Evolutionary conservation across 2,888 invertebrate genomes (phyloP).

Genomic region (Melieria crassipennis): DNA sequence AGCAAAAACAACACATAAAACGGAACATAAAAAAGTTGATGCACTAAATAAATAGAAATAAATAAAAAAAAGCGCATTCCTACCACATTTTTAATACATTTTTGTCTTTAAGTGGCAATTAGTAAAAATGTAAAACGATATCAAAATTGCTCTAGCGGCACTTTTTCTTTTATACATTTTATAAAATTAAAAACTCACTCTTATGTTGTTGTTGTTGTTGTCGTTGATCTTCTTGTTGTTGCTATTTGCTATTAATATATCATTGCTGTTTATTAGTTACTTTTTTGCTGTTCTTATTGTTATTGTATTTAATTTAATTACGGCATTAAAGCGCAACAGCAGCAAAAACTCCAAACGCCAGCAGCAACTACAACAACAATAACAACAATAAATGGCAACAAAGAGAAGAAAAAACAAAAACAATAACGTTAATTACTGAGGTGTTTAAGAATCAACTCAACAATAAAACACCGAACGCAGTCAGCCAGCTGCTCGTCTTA

Average conservation of each 20-base stretch:
- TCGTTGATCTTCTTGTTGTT: neutral
- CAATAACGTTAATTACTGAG: conserved; percentile 25
- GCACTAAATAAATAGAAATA: too few relatives aligned
- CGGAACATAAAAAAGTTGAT: too few relatives aligned
- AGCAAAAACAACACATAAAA: too few relatives aligned
- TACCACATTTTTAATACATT: too few relatives aligned
- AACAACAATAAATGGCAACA: neutral
- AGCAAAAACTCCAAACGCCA: neutral
- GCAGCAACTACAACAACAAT: too few relatives aligned
- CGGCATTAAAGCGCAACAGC: conserved; percentile 38
- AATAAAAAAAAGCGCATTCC: too few relatives aligned
- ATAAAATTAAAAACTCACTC: neutral
- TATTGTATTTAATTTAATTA: conserved; percentile 51
- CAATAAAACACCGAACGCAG: too few relatives aligned
- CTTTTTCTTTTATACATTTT: neutral
- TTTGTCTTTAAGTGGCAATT: conserved; percentile 17
- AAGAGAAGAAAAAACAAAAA: conserved; percentile 2
- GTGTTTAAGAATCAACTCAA: conserved; percentile 24
- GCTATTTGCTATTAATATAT: conserved; percentile 8
- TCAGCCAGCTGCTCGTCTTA: too few relatives aligned
- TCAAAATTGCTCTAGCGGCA: neutral
- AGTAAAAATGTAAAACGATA: conserved; percentile 17
- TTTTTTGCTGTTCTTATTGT: conserved; percentile 6
- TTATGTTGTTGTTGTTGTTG: conserved; percentile 8
- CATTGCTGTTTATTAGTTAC: neutral